Evolutionary conservation across 2,113 vertebrate species (phyloP).

Genomic region (Oreochromis spilurus): DNA sequence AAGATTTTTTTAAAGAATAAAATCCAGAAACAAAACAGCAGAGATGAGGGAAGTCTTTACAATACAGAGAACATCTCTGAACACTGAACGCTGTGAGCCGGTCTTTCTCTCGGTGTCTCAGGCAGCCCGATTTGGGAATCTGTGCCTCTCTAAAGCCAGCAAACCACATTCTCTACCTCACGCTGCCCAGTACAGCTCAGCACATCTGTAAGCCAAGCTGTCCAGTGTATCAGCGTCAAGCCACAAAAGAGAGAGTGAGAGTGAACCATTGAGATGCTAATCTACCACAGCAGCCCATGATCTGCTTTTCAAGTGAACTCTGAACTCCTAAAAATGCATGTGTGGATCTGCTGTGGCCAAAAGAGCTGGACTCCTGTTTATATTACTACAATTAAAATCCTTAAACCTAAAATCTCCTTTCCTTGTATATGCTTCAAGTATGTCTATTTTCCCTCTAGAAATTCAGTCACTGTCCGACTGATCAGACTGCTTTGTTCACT

Average conservation of each 20-base stretch:
- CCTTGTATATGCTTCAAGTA: background rate
- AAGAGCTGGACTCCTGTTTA: background rate
- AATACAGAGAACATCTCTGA: background rate
- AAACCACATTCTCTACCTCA: background rate
- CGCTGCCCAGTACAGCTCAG: fast-evolving
- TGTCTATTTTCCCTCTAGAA: background rate
- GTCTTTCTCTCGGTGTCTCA: background rate
- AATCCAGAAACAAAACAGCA: background rate
- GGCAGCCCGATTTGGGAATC: background rate
- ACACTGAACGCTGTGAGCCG: fast-evolving
- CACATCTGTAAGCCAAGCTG: background rate
- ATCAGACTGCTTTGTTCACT: background rate
- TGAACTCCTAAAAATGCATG: background rate
- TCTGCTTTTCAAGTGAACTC: background rate
- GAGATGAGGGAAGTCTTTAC: fast-evolving
- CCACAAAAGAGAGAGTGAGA: background rate
- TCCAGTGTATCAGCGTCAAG: background rate
- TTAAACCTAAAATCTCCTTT: background rate
- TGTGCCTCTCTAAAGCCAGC: background rate
- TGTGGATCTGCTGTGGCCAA: background rate
- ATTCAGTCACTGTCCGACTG: background rate
- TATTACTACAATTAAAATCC: background rate
- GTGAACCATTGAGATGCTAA: background rate
- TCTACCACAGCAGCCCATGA: background rate
- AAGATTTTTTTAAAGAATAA: background rate